Conservation (phyloP, 2,888 invertebrate species). For the Synergus umbraculus region DNA sequence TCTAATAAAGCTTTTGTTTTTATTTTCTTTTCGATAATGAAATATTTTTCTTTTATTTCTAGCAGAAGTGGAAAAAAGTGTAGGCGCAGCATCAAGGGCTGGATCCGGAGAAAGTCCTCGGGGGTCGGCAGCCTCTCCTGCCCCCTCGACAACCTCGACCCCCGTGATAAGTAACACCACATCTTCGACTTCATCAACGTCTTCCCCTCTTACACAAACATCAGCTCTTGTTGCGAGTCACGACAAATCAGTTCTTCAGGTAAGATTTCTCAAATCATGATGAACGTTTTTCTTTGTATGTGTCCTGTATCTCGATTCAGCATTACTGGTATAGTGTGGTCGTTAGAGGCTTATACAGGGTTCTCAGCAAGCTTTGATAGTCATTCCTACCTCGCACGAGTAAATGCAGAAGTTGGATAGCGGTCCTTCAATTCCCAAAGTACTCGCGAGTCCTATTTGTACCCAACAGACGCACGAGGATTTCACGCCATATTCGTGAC, state of each 20-base stretch:
- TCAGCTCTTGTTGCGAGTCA: constrained; percentile 82
- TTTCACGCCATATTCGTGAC: constrained; percentile 36
- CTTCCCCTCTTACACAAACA: constrained; percentile 76
- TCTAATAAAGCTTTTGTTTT: neutral
- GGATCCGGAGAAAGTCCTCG: constrained; percentile 67
- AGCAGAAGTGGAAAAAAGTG: constrained; percentile 70
- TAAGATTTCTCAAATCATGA: constrained; percentile 66
- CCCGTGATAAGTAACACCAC: constrained; percentile 76
- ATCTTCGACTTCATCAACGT: constrained; percentile 66
- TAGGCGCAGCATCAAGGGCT: constrained; percentile 67
- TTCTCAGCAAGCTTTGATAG: constrained; percentile 30
- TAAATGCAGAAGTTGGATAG: constrained; percentile 35
- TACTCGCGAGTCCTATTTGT: constrained; percentile 36
- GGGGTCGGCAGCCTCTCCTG: constrained; percentile 69
- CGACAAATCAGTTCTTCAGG: constrained; percentile 87
- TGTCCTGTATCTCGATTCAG: constrained; percentile 25
- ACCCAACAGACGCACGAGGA: constrained; percentile 29
- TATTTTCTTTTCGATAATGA: neutral
- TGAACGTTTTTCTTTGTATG: neutral
- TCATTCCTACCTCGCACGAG: constrained; percentile 16
- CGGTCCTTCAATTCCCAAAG: constrained; percentile 38
- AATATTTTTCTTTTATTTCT: constrained; percentile 54
- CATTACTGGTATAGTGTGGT: neutral
- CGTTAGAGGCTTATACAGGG: constrained; percentile 19
- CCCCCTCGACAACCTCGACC: constrained; percentile 65